Conservation (phyloP, 2,888 invertebrate species). For the Tupiocoris notatus region DNA sequence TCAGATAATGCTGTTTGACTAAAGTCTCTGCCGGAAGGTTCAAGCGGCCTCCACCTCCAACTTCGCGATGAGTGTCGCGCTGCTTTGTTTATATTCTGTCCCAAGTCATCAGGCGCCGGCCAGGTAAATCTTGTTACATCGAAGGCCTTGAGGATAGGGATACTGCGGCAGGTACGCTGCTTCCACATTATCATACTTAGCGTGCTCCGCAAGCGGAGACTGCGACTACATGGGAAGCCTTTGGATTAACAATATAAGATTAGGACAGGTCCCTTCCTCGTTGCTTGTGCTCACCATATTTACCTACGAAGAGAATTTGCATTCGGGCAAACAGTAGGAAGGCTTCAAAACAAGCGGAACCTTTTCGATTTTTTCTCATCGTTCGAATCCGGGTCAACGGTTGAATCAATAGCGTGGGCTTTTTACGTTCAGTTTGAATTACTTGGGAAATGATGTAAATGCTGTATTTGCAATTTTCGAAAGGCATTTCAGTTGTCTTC, state of each 20-base stretch:
- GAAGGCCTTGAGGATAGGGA: neutral
- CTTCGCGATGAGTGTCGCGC: slow-evolving; percentile 14
- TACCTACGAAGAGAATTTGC: too few relatives aligned
- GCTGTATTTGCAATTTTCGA: too few relatives aligned
- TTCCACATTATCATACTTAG: neutral
- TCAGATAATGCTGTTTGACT: slow-evolving; percentile 40
- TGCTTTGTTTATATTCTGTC: slow-evolving; percentile 36
- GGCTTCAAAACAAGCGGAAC: too few relatives aligned
- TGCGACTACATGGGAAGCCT: neutral
- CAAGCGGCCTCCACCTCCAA: slow-evolving; percentile 4
- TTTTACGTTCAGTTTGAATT: too few relatives aligned
- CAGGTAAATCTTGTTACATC: slow-evolving; percentile 38
- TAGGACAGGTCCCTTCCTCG: neutral
- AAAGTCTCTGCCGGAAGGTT: slow-evolving; percentile 7
- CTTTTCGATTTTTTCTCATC: too few relatives aligned
- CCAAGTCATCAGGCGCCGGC: slow-evolving; percentile 31
- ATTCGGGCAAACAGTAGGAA: too few relatives aligned
- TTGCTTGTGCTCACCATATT: neutral
- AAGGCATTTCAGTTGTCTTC: too few relatives aligned
- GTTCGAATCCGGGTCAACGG: too few relatives aligned
- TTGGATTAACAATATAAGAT: neutral
- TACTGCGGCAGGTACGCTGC: neutral
- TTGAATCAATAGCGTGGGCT: too few relatives aligned
- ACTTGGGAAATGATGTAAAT: too few relatives aligned
- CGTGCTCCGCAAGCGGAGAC: neutral